Base-by-base conservation (phyloP, 2,888 invertebrate species). In the Spodoptera littoralis region DNA sequence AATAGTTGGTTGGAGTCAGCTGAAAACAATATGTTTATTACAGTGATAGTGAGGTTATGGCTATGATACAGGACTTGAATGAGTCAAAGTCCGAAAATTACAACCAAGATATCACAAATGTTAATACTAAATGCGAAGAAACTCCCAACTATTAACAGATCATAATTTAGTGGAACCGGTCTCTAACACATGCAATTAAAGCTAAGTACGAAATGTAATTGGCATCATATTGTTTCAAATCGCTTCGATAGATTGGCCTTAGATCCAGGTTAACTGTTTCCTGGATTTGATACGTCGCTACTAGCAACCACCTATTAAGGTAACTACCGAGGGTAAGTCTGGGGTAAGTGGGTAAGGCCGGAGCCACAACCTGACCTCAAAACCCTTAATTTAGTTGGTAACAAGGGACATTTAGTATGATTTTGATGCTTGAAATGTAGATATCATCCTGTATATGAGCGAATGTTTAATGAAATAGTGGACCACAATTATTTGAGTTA, bases 231-330 rank as follows among this genome's bases (percentile, higher is more conserved):
- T 64, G 68, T 61, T 68, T 68, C 54, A 65, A 74, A 64, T 65
- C 59, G 65, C 69, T 65, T 60, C 41, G 57, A 55, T 61, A 60
- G 51, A 69, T 76, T 62, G 51, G 60, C 60, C 53, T 63, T 61
- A 59, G 60, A 73, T 56, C 73, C 57, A 70, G 58, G 69, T 70
- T 57, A 65, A 65, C 63, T 56, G 58, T 69, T 65, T 60, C 76
- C 65, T 60, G 60, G 59, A 70, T 65, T 64, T 44, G 56, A 49
- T 51, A 59, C 68, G 43, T 64, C 1, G 36, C 36, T 45, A 57
- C 75, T 51, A 47, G 36, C 24, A 8, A 46, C 36, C 36, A 52
- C 11, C 56, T 63, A 70, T 75, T 73, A 73, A 24, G 49, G 59
- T 50, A 56, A 54, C 60, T 50, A 73, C 43, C 53, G n/a, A n/a